These are phyloP conservation scores for Pluvianellus socialis DNA, from an alignment of 2,113 vertebrate species.

Conservation along the genomic window DNA sequence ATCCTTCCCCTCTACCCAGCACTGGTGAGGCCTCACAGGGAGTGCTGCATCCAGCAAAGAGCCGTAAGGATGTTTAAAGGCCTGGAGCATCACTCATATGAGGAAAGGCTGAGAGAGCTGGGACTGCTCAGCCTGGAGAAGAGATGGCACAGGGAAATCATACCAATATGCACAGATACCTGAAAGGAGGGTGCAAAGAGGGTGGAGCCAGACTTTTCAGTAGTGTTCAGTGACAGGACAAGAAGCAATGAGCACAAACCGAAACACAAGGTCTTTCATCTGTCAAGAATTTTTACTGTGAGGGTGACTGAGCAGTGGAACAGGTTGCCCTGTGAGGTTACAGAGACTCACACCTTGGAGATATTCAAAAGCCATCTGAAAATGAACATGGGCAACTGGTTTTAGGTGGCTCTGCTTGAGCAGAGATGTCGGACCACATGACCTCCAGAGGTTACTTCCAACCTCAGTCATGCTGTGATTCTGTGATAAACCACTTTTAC, in stretches of 20 bases:
- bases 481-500: not conserved
- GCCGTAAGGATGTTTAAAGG: not conserved
- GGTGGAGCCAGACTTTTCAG: not conserved
- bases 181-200: not conserved
- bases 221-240: not conserved
- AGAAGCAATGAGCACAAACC: not conserved
- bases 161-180: not conserved
- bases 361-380: not conserved
- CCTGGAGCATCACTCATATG: not conserved
- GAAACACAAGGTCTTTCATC: not conserved
- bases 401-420: not conserved
- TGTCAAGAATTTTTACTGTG: not conserved
- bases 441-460: not conserved
- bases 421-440: not conserved
- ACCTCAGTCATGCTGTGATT: not conserved
- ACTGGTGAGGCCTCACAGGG: too few relatives aligned
- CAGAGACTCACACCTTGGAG: not conserved
- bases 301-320: not conserved
- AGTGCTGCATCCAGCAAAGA: not conserved
- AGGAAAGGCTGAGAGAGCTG: not conserved
- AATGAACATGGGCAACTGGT: not conserved
- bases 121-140: not conserved
- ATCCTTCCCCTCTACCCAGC: not conserved
- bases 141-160: not conserved
- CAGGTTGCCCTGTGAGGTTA: not conserved